Evolutionary conservation across 1,140 invertebrate species (phyloP), one percentile per base, ranked within the genome.

Genomic region (Colletes latitarsis): DNA sequence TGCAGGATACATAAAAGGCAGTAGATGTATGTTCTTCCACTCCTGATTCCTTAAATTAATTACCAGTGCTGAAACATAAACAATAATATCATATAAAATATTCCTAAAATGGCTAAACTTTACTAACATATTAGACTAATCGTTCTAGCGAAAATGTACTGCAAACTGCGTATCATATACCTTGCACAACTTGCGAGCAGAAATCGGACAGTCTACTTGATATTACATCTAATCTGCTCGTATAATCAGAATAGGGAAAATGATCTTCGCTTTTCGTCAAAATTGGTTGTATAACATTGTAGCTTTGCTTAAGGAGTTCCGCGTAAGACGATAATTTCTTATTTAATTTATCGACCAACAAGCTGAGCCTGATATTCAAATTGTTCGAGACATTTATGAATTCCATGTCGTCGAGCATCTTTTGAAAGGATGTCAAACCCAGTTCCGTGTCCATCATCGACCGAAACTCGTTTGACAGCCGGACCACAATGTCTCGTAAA

Each of bases 21-120:
- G 82, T 9, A 93, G 84, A 62, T 93, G 92, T 14, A 93, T 83
- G 60, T 91, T 91, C 74, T 93, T 93, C 90, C 91, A 93, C 74
- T 92, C 91, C 49, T 89, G 86, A 73, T 82, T 86, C 14, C 85
- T 85, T 41, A 92, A 63, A 66, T 89, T 89, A 8, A 86, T 78
- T 4, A 91, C 87, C 64, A 93, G 80, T 71, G 87, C 91, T 92
- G 53, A 9, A 85, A 87, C 30, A 70, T 43, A 74, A 10, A 46
- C 4, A 82, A 78, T 68, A 58, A 17, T 71, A 66, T 73, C 12
- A 41, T 6, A 81, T 6, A 39, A 69, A 46, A 58, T 58, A 17
- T 49, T 57, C 43, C 6, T n/a, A 80, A 21, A 0, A 10, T 10
- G 6, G 8, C 43, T 9, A 43, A 43, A 43, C 8, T 43, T 43